Evolutionary conservation across 2,113 vertebrate genomes (phyloP).

Genomic region (Triplophysa tibetana): DNA sequence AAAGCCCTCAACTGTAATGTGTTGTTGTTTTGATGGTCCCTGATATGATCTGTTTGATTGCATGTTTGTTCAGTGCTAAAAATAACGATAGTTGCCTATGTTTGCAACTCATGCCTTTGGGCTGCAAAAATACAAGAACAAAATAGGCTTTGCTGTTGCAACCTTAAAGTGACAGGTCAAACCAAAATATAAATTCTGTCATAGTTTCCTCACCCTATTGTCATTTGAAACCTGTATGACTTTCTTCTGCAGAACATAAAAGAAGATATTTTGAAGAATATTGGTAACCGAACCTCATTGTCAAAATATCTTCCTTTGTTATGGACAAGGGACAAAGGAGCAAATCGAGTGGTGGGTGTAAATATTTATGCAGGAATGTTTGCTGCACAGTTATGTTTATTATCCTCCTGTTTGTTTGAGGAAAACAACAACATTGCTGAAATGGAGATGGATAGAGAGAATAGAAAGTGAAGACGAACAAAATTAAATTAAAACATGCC

Average conservation of each 20-base stretch:
- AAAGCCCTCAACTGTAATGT: conserved; percentile 16
- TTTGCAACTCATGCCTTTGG: not conserved
- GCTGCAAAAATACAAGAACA: conserved; percentile 8
- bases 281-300: no score
- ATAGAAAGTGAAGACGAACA: not conserved
- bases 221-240: no score
- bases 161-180: no score
- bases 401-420: conserved; percentile 39
- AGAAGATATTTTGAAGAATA: no score
- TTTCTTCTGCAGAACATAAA: no score
- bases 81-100: not conserved
- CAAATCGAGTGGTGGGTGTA: conserved; percentile 13
- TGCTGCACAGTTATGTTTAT: conserved; percentile 6
- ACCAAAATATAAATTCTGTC: no score
- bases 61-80: conserved; percentile 3
- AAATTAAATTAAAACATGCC: not conserved
- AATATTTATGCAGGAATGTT: conserved; percentile 30
- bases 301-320: no score
- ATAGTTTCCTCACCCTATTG: no score
- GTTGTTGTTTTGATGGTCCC: conserved; percentile 27
- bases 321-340: not conserved
- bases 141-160: conserved; percentile 23
- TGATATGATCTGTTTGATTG: conserved; percentile 15
- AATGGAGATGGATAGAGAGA: conserved; percentile 19
- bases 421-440: conserved; percentile 10